phyloP scores from a whole-genome alignment of 2,113 vertebrate species.

The Grus americana region DNA sequence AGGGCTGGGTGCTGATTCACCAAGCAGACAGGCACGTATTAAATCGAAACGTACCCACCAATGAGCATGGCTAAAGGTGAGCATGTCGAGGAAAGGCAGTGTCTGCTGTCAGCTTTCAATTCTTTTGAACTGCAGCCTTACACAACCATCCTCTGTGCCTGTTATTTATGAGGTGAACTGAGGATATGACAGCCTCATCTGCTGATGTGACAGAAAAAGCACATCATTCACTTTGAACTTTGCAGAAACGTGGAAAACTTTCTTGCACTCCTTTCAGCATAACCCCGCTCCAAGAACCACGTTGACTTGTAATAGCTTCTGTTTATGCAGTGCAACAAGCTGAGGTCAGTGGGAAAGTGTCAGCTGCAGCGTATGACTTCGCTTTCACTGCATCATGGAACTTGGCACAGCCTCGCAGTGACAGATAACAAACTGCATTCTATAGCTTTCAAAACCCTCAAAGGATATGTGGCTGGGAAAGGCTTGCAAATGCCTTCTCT shows the following conservation, averaged over 20 bases:
- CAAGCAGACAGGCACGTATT: not conserved
- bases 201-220: slow-evolving; percentile 9
- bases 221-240: not conserved
- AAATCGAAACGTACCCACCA: not conserved
- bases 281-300: not conserved
- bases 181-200: not conserved
- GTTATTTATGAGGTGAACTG: slow-evolving; percentile 45
- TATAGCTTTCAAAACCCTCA: slow-evolving; percentile 45
- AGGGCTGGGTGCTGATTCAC: not conserved
- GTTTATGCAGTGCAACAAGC: slow-evolving; percentile 31
- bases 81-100: not conserved
- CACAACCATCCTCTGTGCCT: not conserved
- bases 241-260: not conserved
- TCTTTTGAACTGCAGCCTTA: slow-evolving; percentile 8
- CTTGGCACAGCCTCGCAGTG: not conserved
- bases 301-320: slow-evolving; percentile 41
- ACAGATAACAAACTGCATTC: slow-evolving; percentile 43
- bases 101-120: not conserved
- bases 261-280: not conserved
- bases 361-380: slow-evolving; percentile 14
- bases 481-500: slow-evolving; percentile 35
- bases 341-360: slow-evolving; percentile 49
- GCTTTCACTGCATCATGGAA: slow-evolving; percentile 56
- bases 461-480: slow-evolving; percentile 40
- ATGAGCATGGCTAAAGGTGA: not conserved